phyloP scores from a whole-genome alignment of 2,113 vertebrate species.

The Orientallactaga bullata region DNA sequence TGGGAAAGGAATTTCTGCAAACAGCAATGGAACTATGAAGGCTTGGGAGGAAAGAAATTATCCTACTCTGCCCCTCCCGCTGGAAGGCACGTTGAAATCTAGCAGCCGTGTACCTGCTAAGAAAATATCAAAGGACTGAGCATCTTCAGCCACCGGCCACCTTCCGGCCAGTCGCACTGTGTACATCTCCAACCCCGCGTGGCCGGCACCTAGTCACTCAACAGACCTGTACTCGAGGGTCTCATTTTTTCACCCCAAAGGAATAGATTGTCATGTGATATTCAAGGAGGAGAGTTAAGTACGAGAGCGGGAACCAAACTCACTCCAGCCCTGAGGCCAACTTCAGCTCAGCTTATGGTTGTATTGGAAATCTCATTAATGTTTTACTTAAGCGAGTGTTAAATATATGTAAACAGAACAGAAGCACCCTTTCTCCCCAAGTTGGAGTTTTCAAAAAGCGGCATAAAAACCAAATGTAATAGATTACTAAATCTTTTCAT shows the following conservation, averaged over 20 bases:
- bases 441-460: conserved; percentile 24
- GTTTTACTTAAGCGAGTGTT: background rate
- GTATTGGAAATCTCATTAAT: background rate
- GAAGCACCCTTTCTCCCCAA: background rate
- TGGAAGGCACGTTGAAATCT: background rate
- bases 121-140: background rate
- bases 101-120: background rate
- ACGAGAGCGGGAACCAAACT: background rate
- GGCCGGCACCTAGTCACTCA: background rate
- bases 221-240: background rate
- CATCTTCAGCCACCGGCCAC: background rate
- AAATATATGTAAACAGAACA: conserved; percentile 34
- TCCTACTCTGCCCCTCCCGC: too few species aligned
- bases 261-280: background rate
- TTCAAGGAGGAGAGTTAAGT: background rate
- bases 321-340: background rate
- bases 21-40: conserved; percentile 3
- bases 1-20: background rate
- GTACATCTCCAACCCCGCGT: background rate
- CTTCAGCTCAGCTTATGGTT: background rate
- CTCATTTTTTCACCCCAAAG: background rate
- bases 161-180: background rate
- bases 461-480: conserved; percentile 9
- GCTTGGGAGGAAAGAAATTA: background rate
- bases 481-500: conserved; percentile 52